A percentile compares a stretch with the other conserved stretches of the same genome.
These are phyloP conservation scores for Bujurquina vittata DNA, from an alignment of 2,113 vertebrate species.

Conservation along the genomic window DNA sequence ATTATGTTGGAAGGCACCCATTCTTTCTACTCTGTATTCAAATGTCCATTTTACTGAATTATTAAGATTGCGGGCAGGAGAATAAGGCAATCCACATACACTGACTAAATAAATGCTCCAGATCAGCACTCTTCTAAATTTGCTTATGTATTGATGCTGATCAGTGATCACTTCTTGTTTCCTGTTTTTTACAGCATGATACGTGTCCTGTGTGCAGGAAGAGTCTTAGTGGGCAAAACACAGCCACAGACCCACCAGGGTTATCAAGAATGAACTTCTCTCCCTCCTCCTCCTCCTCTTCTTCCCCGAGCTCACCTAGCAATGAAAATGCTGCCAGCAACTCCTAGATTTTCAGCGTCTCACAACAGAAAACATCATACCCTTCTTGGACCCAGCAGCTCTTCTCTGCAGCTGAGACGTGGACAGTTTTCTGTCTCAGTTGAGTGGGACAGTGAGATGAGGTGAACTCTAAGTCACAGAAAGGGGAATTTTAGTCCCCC, in stretches of 20 bases:
- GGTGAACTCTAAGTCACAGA: slow-evolving; percentile 12
- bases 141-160: background rate
- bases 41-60: background rate
- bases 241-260: slow-evolving; percentile 94
- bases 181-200: slow-evolving; percentile 85
- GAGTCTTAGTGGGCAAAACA: slow-evolving; percentile 97
- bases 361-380: slow-evolving; percentile 24
- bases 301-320: slow-evolving; percentile 89
- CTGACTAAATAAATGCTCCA: background rate
- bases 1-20: too few species aligned
- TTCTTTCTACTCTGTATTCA: background rate
- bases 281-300: slow-evolving; percentile 88
- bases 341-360: slow-evolving; percentile 80
- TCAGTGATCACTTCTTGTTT: background rate
- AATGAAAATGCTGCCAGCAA: slow-evolving; percentile 90
- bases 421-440: slow-evolving; percentile 32
- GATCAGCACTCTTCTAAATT: background rate
- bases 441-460: slow-evolving; percentile 24
- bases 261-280: slow-evolving; percentile 93
- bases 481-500: background rate
- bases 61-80: background rate
- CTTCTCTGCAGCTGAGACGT: slow-evolving; percentile 26
- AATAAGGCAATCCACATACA: background rate
- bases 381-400: slow-evolving; percentile 14
- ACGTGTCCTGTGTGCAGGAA: slow-evolving; percentile 98